A percentile compares a stretch with the other conserved stretches of the same genome.
phyloP scores from a whole-genome alignment of 2,113 vertebrate species.

The Calidris pugnax region DNA sequence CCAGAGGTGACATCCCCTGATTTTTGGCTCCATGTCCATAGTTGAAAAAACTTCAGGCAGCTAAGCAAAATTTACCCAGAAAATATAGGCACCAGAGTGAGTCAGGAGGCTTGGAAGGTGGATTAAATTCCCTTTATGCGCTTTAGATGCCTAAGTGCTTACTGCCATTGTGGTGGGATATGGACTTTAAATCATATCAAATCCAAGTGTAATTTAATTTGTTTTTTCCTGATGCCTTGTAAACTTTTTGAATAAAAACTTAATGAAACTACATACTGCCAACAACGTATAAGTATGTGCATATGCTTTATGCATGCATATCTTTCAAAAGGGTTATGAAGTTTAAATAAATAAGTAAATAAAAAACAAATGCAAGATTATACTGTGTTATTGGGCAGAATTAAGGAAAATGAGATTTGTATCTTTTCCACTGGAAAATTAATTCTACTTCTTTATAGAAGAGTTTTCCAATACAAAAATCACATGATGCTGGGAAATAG shows the following conservation, averaged over 20 bases:
- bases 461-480: constrained; percentile 28
- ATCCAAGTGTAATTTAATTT: not conserved
- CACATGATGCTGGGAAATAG: constrained; percentile 45
- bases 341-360: not conserved
- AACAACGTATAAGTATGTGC: not conserved
- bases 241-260: not conserved
- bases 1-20: not conserved
- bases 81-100: not conserved
- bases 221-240: not conserved
- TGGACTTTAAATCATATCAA: not conserved
- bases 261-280: not conserved
- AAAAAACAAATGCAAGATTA: not conserved
- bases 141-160: not conserved
- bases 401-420: not conserved
- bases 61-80: not conserved
- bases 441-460: constrained; percentile 4
- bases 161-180: not conserved
- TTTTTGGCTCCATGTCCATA: not conserved
- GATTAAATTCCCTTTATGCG: not conserved
- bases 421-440: not conserved
- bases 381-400: not conserved
- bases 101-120: not conserved
- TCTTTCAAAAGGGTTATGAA: not conserved
- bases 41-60: not conserved
- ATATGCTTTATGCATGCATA: not conserved